Conservation (phyloP, 1,140 invertebrate species). For the Formica selysi region DNA sequence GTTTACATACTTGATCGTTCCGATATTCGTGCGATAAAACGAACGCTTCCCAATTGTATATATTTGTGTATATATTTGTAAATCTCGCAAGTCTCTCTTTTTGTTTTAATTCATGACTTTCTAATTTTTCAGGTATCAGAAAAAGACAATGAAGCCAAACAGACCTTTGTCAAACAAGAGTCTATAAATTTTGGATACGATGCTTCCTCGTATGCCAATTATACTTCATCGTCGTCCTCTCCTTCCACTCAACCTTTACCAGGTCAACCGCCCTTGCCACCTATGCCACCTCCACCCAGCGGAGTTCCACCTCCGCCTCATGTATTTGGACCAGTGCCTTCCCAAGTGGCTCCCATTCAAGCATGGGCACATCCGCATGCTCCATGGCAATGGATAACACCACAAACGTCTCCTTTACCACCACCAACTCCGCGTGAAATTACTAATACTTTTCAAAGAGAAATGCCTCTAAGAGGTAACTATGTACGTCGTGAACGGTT, state of each 20-base stretch:
- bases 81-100: background rate
- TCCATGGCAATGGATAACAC: constrained; percentile 84
- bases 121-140: constrained; percentile 74
- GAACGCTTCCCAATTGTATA: background rate
- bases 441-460: constrained; percentile 78
- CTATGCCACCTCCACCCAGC: constrained; percentile 83
- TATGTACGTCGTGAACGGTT: constrained; percentile 82
- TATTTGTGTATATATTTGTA: background rate
- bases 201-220: constrained; percentile 71
- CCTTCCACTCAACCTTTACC: constrained; percentile 81
- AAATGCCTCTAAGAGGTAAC: constrained; percentile 79
- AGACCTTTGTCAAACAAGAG: constrained; percentile 77
- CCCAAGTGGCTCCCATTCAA: constrained; percentile 82
- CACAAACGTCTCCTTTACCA: constrained; percentile 78
- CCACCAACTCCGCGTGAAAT: constrained; percentile 75
- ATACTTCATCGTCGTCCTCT: constrained; percentile 70
- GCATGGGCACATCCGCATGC: constrained; percentile 81
- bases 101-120: constrained; percentile 66
- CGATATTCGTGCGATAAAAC: background rate
- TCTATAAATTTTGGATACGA: constrained; percentile 78
- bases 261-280: constrained; percentile 84
- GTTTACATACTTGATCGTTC: constrained; percentile 16
- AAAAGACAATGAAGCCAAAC: constrained; percentile 79
- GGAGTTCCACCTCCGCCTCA: constrained; percentile 83
- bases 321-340: constrained; percentile 80